Evolutionary conservation across 2,888 invertebrate genomes (phyloP).

Genomic region (Drosophila sordidula): DNA sequence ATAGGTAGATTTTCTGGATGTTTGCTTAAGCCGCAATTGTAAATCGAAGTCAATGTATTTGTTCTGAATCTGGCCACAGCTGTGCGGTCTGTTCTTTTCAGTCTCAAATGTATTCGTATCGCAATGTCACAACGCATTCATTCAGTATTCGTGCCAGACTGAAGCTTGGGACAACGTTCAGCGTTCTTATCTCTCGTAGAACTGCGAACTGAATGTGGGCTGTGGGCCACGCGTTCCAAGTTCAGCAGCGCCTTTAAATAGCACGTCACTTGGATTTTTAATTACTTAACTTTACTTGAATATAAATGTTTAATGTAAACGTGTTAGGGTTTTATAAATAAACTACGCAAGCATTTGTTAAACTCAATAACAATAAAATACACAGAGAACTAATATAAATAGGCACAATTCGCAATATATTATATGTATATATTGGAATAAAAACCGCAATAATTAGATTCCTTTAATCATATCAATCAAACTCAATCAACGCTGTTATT

Average conservation of each 20-base stretch:
- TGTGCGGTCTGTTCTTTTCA: constrained; percentile 2
- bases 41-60: neutral
- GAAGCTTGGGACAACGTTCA: constrained; percentile 7
- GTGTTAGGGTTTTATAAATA: constrained; percentile 43
- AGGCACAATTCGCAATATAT: neutral
- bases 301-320: neutral
- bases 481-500: constrained; percentile 11
- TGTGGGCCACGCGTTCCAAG: constrained; percentile 46
- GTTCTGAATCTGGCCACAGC: constrained; percentile 12
- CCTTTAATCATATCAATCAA: constrained; percentile 44
- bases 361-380: neutral
- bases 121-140: constrained; percentile 29
- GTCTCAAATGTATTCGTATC: constrained; percentile 8
- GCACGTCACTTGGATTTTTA: constrained; percentile 30
- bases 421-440: neutral
- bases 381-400: neutral
- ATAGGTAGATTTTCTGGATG: no score
- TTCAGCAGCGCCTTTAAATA: constrained; percentile 33
- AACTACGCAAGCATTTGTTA: constrained; percentile 12
- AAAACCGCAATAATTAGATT: constrained; percentile 24
- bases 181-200: constrained; percentile 17
- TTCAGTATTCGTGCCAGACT: constrained; percentile 28
- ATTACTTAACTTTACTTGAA: constrained; percentile 10
- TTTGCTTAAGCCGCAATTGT: constrained; percentile 4
- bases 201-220: constrained; percentile 1